Conservation (phyloP, 2,797 vertebrate genomes). For the Australoheros facetus region DNA sequence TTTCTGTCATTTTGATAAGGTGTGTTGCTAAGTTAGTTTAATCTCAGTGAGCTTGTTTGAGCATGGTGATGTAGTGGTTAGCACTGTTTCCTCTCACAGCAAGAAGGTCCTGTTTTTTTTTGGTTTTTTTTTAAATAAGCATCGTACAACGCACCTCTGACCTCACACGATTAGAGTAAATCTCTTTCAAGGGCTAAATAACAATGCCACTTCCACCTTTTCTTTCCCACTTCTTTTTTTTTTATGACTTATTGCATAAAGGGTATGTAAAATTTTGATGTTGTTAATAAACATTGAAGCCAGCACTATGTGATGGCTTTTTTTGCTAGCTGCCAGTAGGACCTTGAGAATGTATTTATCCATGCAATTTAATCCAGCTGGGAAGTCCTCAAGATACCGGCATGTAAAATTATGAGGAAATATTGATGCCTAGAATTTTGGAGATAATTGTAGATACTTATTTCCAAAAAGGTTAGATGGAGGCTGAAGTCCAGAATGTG, state of each 20-base stretch:
- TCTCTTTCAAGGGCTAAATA: not conserved
- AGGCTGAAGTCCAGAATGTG: too few species aligned
- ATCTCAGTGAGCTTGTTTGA: not conserved
- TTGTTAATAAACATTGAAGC: not conserved
- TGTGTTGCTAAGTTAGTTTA: not conserved
- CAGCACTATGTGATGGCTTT: too few species aligned
- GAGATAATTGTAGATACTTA: not conserved
- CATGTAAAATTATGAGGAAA: not conserved
- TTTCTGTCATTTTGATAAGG: not conserved
- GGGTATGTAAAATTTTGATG: not conserved
- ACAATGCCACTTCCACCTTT: not conserved
- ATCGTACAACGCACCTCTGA: not conserved
- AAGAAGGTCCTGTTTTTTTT: not conserved
- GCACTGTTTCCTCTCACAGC: not conserved
- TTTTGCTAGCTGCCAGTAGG: rapidly evolving
- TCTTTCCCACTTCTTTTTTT: not conserved
- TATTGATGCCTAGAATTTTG: not conserved
- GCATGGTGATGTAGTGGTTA: not conserved
- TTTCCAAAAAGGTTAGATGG: not conserved
- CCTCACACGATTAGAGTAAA: not conserved
- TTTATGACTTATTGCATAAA: not conserved
- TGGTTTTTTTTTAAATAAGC: not conserved
- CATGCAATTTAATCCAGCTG: not conserved
- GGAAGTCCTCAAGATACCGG: not conserved
- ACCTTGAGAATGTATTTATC: not conserved